phyloP scores from a whole-genome alignment of 2,113 vertebrate genomes.

The Manacus vitellinus region DNA sequence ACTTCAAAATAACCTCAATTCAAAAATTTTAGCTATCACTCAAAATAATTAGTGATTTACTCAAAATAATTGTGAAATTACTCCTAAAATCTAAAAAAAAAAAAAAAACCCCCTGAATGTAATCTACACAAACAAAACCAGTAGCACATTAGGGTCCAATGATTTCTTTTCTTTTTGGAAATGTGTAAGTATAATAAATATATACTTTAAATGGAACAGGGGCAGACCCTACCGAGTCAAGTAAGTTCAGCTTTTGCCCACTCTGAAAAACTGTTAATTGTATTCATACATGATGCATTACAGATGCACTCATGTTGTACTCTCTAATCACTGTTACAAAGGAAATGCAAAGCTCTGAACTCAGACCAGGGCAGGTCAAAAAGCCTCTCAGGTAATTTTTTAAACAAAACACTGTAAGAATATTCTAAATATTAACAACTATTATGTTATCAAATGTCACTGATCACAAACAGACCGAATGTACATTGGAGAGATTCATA shows the following conservation, averaged over 20 bases:
- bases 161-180: slow-evolving; percentile 1
- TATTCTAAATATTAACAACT: not conserved
- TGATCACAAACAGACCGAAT: not conserved
- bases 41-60: not conserved
- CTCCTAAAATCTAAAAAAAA: not conserved
- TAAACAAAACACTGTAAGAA: not conserved
- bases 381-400: not conserved
- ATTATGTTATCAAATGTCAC: not conserved
- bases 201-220: not conserved
- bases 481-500: not conserved
- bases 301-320: not conserved
- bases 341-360: not conserved
- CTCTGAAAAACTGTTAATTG: not conserved
- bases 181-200: not conserved
- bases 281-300: not conserved
- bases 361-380: not conserved
- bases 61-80: not conserved
- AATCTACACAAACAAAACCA: slow-evolving; percentile 8
- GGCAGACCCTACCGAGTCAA: not conserved
- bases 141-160: slow-evolving; percentile 18
- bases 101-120: not conserved
- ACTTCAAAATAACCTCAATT: not conserved
- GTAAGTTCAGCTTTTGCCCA: not conserved
- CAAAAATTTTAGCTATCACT: not conserved
- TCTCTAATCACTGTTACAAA: not conserved